Conservation (phyloP, 2,797 vertebrate species). For the Trematomus bernacchii region DNA sequence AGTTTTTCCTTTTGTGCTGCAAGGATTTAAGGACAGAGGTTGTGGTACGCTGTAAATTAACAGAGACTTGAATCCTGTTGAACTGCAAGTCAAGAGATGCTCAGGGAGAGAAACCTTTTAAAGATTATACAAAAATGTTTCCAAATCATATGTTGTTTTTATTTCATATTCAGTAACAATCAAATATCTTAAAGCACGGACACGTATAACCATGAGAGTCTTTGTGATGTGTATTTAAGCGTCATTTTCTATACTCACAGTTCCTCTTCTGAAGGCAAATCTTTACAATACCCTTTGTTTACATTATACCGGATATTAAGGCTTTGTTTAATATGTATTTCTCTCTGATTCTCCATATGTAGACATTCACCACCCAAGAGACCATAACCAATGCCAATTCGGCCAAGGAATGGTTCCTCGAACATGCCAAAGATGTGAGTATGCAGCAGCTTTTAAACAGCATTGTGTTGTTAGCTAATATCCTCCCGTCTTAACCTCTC, state of each 20-base stretch:
- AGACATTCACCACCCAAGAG: conserved; percentile 98
- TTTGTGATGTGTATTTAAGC: not conserved
- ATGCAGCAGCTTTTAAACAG: not conserved
- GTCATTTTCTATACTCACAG: not conserved
- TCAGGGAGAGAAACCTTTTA: no score
- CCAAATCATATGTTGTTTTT: not conserved
- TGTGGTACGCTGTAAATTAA: no score
- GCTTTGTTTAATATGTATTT: not conserved
- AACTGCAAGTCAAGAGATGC: no score
- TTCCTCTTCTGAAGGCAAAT: not conserved
- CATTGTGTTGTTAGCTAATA: not conserved
- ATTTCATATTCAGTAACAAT: not conserved
- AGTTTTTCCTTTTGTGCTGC: no score
- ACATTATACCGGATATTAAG: not conserved
- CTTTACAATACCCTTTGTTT: not conserved
- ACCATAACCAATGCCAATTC: conserved; percentile 98
- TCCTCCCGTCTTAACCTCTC: not conserved
- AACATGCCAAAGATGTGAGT: conserved; percentile 92
- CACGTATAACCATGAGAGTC: not conserved
- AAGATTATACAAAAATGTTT: no score
- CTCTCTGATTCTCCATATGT: conserved; percentile 35
- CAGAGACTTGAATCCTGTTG: no score
- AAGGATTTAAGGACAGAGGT: no score
- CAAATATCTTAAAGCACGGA: not conserved
- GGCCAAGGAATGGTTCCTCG: conserved; percentile 95